phyloP scores from a whole-genome alignment of 2,797 vertebrate species.

The Catharus ustulatus region DNA sequence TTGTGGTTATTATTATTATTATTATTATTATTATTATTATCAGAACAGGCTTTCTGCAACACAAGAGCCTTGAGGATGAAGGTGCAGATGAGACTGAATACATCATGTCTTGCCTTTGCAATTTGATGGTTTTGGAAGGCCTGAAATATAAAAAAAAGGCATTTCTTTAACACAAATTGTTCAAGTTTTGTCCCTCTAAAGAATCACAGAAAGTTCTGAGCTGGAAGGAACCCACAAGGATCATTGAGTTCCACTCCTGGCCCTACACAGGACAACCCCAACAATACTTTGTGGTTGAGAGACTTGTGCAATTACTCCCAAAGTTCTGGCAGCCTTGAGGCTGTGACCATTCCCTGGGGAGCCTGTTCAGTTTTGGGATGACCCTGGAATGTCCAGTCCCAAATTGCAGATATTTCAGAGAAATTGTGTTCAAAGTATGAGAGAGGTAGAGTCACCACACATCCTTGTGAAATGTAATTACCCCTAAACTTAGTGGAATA shows the following conservation, averaged over 20 bases:
- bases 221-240: background rate
- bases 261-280: background rate
- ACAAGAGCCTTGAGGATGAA: background rate
- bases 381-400: background rate
- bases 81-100: background rate
- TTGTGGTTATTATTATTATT: no score
- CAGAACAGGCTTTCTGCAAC: background rate
- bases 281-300: background rate
- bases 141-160: background rate
- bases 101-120: rapidly evolving
- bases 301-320: background rate
- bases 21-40: no score
- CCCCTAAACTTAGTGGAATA: background rate
- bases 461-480: background rate
- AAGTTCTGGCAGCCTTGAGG: background rate
- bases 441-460: background rate
- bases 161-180: background rate
- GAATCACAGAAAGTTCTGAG: background rate
- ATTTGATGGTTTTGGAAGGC: background rate
- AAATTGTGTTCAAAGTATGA: background rate
- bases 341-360: background rate
- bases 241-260: background rate
- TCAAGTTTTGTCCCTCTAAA: background rate
- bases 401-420: background rate
- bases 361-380: background rate